Evolutionary conservation across 2,797 vertebrate genomes (phyloP), one percentile per base, ranked within the genome.

Genomic region (Chelon labrosus): DNA sequence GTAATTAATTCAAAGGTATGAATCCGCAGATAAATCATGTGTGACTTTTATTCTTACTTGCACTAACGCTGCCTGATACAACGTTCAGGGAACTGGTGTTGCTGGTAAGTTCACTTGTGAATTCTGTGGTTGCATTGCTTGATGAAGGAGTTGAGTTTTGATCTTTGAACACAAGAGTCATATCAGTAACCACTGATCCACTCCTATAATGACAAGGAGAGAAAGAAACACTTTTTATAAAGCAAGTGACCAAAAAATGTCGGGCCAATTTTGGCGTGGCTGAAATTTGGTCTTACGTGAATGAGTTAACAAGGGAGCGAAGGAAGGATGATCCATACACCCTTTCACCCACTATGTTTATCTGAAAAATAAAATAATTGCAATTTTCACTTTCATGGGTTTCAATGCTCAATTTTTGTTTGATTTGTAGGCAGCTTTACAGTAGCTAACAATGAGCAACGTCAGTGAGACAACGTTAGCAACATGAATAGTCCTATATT

Each of bases 181-280:
- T 44, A 11, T 82, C 0, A 8, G 20, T 10, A 6, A 46, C 35
- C n/a, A 90, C 72, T 49, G 91, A 92, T 73, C 91, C 88, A 2
- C 0, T 65, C 46, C 91, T 92, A 22, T 4, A 76, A 16, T 16
- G 13, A 60, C 11, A 60, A 58, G 49, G 2, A 79, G 0, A 62
- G 9, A 74, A 35, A 56, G 11, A 1, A 10, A 20, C 1, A 54
- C 8, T 41, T 66, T 63, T 10, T 25, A 38, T 5, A 52, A 65
- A 35, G 2, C 4, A 56, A 19, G 1, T 41, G 0, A 17, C 10
- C 0, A 0, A 2, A 19, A 73, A 35, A 62, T 35, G 4, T 47
- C 1, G 4, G 3, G 10, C 14, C 65, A 67, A 42, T 0, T 3
- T 3, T 0, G 14, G 0, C 54, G 5, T 44, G 11, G 62, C 12